These are phyloP conservation scores for Oligia latruncula DNA, from an alignment of 2,888 invertebrate species.

Conservation along the genomic window DNA sequence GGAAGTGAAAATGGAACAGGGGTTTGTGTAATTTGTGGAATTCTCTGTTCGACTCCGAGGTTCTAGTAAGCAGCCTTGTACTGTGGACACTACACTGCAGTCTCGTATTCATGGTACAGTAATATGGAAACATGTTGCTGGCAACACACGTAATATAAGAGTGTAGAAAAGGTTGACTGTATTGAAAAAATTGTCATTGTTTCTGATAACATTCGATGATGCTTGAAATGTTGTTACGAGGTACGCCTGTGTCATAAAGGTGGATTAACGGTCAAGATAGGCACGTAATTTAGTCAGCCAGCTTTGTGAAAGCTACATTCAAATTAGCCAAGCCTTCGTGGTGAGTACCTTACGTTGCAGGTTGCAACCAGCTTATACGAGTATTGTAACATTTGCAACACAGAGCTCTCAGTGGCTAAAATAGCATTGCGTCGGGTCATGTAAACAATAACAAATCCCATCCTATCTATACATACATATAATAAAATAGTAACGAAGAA, in stretches of 20 bases:
- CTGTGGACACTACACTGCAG: not conserved
- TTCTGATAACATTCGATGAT: not conserved
- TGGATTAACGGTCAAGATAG: not conserved
- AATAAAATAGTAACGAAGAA: not conserved
- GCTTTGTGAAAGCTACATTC: not conserved
- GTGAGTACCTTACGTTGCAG: not conserved
- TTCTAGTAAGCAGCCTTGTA: not conserved
- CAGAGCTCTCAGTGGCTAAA: not conserved
- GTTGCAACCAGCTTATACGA: not conserved
- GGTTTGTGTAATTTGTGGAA: slow-evolving; percentile 31
- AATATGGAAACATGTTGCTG: not conserved
- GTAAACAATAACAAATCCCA: too few species aligned
- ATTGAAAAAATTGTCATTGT: not conserved
- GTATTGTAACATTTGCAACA: not conserved
- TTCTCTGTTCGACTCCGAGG: slow-evolving; percentile 14
- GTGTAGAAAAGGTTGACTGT: not conserved
- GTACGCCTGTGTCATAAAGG: not conserved
- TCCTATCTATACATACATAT: too few species aligned
- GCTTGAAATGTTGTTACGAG: not conserved
- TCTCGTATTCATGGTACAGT: not conserved
- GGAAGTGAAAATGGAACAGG: slow-evolving; percentile 32
- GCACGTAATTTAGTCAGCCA: not conserved
- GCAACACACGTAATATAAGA: not conserved
- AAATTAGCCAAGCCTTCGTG: not conserved
- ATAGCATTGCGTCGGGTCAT: not conserved